Base-by-base conservation (phyloP, 2,797 vertebrate species). In the Crocodylus rhombifer region DNA sequence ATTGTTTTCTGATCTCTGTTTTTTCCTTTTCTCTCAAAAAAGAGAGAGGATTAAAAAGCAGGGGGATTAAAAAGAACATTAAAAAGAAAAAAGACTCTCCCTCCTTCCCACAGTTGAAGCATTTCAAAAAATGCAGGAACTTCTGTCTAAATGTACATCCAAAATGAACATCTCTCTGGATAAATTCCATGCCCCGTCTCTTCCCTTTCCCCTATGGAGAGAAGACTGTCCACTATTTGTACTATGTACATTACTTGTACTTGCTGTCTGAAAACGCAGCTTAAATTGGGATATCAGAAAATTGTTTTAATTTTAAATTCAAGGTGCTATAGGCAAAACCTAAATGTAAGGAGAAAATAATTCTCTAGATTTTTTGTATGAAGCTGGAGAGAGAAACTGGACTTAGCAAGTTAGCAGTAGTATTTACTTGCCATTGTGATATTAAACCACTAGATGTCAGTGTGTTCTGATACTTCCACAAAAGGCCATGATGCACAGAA, bases 401-500 rank as follows among this genome's bases (percentile, higher is more conserved):
- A 25, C 6, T 81, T 88, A 11, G 0, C 0, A 36, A 71, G 56
- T 36, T 56, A 56, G 30, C 16, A 60, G 76, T 61, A 57, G 5
- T 55, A 7, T 3, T 55, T 6, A 9, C 69, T 80, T 83, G 60
- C 56, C 42, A 7, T 67, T 0, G 0, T 36, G 63, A 5, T 62
- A 16, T 62, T 20, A 6, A 2, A 28, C 64, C 42, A 12, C 58
- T 2, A 1, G 16, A 42, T 36, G 16, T 14, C 63, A 1, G 0
- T 33, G 63, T 80, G 23, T 65, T 88, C 86, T 75, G 9, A 13
- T 4, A 15, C 25, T 42, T 55, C 17, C 64, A 25, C n/a, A 51
- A 28, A 2, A 90, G 13, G 23, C 7, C 26, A 21, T 4, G 6
- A 6, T 33, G n/a, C 18, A 21, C 64, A 57, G 79, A 67, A 58